Evolutionary conservation across 2,888 invertebrate species (phyloP), one percentile per base, ranked within the genome.

Genomic region (Scelioninae gen. 1): DNA sequence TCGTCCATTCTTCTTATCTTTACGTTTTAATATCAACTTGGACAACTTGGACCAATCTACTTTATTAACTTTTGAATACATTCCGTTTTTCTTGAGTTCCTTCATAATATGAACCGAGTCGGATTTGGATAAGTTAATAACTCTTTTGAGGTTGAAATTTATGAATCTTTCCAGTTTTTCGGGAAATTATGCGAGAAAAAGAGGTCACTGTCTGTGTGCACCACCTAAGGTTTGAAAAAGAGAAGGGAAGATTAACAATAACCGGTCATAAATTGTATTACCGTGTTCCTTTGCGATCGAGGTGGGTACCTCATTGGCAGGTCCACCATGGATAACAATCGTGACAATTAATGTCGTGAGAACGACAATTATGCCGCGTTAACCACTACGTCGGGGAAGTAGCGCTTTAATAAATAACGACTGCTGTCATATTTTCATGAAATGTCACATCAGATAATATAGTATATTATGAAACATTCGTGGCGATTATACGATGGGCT

Each of bases 391-490:
- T 56, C 79, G n/a, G 56, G 55, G 68, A 69, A 79, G 76, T 77
- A 78, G 66, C 76, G 49, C 72, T 80, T 80, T 51, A 84, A 86
- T 86, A 86, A 88, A 82, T 84, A 87, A 86, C 82, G 76, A 83
- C 66, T 84, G 83, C 77, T 87, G 86, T 89, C 88, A 87, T 88
- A 89, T 88, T 89, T 89, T 89, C 88, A 87, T 88, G 88, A 89
- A 88, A 89, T 89, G 89, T 88, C 89, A 89, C 86, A 88, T 89
- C 89, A 86, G 88, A 89, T 89, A 89, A n/a, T n/a, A 89, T 85
- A 80, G 56, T 56, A 62, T 69, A 84, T 88, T 87, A 84, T 84
- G 83, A 84, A 76, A 85, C 69, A 65, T 58, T 56, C 63, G 62
- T 51, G 49, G 62, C 71, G 62, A 55, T 68, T 16, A 32, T 16